phyloP scores from a whole-genome alignment of 2,888 invertebrate genomes.

The Eilema caniola region DNA sequence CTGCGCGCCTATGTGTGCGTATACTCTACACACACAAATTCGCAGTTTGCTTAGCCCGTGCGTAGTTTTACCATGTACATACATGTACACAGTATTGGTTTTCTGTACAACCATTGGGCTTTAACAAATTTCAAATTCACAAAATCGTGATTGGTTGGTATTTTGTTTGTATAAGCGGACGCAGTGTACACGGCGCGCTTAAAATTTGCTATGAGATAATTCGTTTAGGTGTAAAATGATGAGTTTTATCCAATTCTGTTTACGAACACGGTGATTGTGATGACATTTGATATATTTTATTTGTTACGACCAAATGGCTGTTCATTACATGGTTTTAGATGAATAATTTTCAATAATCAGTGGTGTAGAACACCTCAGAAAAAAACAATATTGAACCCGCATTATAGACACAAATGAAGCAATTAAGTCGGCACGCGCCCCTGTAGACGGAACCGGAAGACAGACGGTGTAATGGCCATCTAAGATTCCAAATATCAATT shows the following conservation, averaged over 20 bases:
- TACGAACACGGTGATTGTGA: slow-evolving; percentile 62
- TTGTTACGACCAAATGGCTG: slow-evolving; percentile 56
- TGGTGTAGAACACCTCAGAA: slow-evolving; percentile 67
- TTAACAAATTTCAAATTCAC: slow-evolving; percentile 86
- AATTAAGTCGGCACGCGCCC: slow-evolving; percentile 83
- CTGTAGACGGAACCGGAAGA: slow-evolving; percentile 73
- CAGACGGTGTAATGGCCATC: slow-evolving; percentile 82
- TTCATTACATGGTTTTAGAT: slow-evolving; percentile 45
- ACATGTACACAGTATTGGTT: slow-evolving; percentile 81
- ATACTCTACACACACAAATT: slow-evolving; percentile 62
- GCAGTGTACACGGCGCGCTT: slow-evolving; percentile 65
- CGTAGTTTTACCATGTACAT: slow-evolving; percentile 77
- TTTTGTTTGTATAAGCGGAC: slow-evolving; percentile 83
- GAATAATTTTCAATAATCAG: slow-evolving; percentile 57
- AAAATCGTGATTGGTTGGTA: slow-evolving; percentile 85
- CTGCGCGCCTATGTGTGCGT: slow-evolving; percentile 50
- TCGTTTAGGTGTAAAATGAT: slow-evolving; percentile 81
- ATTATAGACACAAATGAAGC: slow-evolving; percentile 83
- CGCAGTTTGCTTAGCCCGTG: slow-evolving; percentile 80
- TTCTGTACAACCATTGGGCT: slow-evolving; percentile 81
- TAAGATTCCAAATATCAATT: slow-evolving; percentile 86
- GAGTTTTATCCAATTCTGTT: slow-evolving; percentile 78
- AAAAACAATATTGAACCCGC: slow-evolving; percentile 63
- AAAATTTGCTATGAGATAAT: slow-evolving; percentile 78
- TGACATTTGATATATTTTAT: slow-evolving; percentile 58